phyloP scores from a whole-genome alignment of 1,140 invertebrate species.

The Cydia amplana region DNA sequence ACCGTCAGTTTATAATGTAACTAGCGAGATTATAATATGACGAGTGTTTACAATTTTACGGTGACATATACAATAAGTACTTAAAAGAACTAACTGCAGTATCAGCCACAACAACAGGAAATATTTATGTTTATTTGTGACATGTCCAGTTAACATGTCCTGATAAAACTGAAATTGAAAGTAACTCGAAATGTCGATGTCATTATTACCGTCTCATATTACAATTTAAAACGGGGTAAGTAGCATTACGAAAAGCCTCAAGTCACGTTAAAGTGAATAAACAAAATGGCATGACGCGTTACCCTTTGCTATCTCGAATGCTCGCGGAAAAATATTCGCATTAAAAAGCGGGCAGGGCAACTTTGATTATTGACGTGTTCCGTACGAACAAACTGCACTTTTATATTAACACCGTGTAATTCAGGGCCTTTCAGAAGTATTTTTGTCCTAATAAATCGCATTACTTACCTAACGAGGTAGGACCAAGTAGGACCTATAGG shows the following conservation, averaged over 20 bases:
- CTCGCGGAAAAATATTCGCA: neutral
- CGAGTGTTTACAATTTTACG: too few relatives aligned
- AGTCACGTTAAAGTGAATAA: constrained; percentile 13
- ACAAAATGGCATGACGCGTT: neutral
- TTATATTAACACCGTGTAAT: neutral
- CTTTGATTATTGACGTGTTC: neutral
- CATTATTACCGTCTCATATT: neutral
- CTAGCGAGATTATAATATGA: too few relatives aligned
- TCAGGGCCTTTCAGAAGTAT: too few relatives aligned
- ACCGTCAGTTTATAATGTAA: too few relatives aligned
- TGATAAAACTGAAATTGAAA: neutral
- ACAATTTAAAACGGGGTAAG: neutral
- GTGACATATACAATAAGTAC: too few relatives aligned
- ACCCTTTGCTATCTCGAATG: constrained; percentile 5
- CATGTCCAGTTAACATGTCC: neutral
- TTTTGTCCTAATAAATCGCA: too few relatives aligned
- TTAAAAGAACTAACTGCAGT: too few relatives aligned
- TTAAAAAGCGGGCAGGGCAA: neutral
- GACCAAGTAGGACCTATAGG: too few relatives aligned
- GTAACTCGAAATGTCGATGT: neutral
- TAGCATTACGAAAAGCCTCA: neutral
- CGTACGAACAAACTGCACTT: neutral
- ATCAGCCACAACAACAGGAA: too few relatives aligned
- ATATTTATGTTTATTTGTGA: neutral
- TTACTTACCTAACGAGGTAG: too few relatives aligned